A percentile compares a stretch with the other conserved stretches of the same genome.
Conservation (phyloP, 2,113 vertebrate genomes). For the Hassar affinis region DNA sequence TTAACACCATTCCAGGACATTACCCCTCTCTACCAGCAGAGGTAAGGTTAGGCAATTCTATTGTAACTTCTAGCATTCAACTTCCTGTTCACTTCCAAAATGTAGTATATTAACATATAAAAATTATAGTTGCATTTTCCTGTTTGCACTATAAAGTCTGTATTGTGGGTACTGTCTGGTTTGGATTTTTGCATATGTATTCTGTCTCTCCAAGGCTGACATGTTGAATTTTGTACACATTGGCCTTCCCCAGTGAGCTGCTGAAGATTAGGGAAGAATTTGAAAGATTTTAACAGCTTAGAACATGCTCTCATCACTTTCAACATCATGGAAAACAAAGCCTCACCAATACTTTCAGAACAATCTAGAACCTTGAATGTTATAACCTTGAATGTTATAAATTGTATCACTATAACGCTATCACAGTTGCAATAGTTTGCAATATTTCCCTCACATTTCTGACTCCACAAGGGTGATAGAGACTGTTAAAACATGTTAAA, state of each 20-base stretch:
- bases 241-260: not conserved
- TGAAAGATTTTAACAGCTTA: not conserved
- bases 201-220: not conserved
- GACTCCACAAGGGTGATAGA: too few relatives aligned
- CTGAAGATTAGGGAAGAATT: not conserved
- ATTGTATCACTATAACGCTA: not conserved
- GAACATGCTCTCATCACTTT: not conserved
- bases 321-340: not conserved
- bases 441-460: not conserved
- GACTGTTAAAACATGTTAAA: too few relatives aligned
- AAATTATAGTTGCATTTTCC: not conserved
- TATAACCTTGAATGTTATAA: not conserved
- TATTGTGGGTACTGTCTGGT: not conserved
- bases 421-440: not conserved
- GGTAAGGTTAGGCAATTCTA: not conserved
- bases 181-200: not conserved
- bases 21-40: not conserved
- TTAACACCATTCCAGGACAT: not conserved
- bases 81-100: not conserved
- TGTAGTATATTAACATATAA: not conserved
- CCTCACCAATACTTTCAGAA: not conserved
- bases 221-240: too few relatives aligned
- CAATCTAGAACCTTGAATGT: not conserved
- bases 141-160: not conserved
- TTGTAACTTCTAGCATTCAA: not conserved